phyloP scores from a whole-genome alignment of 2,113 vertebrate genomes.

The Arizona elegans region DNA sequence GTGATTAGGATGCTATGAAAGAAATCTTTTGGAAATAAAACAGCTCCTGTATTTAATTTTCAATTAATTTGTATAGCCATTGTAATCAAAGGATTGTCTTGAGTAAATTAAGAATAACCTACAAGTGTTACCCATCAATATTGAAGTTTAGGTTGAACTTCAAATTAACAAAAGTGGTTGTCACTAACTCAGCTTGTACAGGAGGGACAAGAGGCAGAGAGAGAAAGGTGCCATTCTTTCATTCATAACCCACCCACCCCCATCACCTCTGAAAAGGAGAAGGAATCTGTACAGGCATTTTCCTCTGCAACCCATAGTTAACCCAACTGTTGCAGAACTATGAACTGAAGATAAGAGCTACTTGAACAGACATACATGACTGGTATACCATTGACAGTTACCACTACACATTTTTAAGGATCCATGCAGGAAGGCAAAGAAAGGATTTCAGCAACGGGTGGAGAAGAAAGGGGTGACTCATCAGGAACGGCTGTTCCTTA shows the following conservation, averaged over 20 bases:
- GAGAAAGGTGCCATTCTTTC: neutral
- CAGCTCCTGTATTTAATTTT: neutral
- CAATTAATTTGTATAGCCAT: slow-evolving; percentile 2
- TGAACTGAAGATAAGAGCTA: slow-evolving; percentile 21
- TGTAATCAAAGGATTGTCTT: neutral
- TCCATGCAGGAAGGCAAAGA: neutral
- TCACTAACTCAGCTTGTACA: slow-evolving; percentile 8
- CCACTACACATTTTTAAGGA: neutral
- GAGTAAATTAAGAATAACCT: neutral
- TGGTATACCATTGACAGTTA: too few species aligned
- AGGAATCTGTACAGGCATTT: neutral
- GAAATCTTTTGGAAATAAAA: slow-evolving; percentile 34
- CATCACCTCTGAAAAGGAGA: neutral
- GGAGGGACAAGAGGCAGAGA: neutral
- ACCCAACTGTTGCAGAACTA: slow-evolving; percentile 65
- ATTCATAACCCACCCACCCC: neutral
- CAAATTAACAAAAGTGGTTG: neutral
- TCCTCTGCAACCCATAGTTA: slow-evolving; percentile 25
- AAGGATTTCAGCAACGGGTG: neutral
- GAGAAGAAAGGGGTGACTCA: neutral
- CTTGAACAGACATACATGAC: neutral
- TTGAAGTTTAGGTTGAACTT: slow-evolving; percentile 18
- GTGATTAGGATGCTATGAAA: neutral
- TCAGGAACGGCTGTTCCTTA: slow-evolving; percentile 54
- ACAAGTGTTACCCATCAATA: slow-evolving; percentile 13